Evolutionary conservation across 2,888 invertebrate genomes (phyloP), one percentile per base, ranked within the genome.

Genomic region (Meteorus cinctellus): DNA sequence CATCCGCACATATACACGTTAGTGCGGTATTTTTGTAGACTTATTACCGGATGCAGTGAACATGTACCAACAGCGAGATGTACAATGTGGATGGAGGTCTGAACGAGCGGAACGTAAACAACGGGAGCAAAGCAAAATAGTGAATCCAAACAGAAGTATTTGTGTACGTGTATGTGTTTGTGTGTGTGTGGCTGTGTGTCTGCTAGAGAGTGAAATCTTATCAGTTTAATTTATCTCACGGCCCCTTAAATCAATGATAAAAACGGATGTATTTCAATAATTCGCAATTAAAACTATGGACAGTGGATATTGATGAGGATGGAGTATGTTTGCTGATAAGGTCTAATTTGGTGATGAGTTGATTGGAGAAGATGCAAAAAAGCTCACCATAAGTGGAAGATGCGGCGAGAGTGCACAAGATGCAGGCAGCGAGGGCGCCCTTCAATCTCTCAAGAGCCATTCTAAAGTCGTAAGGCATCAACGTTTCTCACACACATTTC

Each of bases 391-490:
- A 67, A 60, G 71, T 60, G 24, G 68, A 75, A 70, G 79, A 79
- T 77, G 81, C 80, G 77, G 81, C 81, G 75, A 82, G 78, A 79
- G 79, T 79, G 82, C 82, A 80, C 36, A 82, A 71, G 72, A 85
- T 81, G 81, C 80, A 85, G 80, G 81, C 81, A 78, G 81, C 82
- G 73, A 86, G 78, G 76, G 84, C 81, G 79, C 80, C 81, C 77
- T 77, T 79, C 76, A 82, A 79, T 79, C 77, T 83, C 78, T 80
- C 80, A 75, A 82, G 80, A 81, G 82, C 84, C 85, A 86, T 85
- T 80, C 84, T 85, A 84, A 78, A 77, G 78, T 76, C 78, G 76
- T 75, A 71, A 77, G 45, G 48, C 51, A 72, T 72, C 45, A 59
- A 73, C 77, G 75, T 79, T 78, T 63, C 76, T 76, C 81, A 79